Evolutionary conservation across 2,113 vertebrate genomes (phyloP).

Genomic region (Leucosticte australis): DNA sequence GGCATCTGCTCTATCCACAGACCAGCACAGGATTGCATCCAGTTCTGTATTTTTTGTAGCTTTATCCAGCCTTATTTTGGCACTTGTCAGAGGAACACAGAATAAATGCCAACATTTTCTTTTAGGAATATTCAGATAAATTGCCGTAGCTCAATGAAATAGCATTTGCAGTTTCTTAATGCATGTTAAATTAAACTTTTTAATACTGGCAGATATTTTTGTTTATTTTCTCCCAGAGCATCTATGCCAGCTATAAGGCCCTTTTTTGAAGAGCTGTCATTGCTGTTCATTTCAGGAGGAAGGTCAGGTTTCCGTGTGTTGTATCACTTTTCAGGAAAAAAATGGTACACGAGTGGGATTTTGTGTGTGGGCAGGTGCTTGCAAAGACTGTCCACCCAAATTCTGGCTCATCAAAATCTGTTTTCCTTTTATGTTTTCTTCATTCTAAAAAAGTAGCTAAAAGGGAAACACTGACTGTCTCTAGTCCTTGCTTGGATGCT

Average conservation of each 20-base stretch:
- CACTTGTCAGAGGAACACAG: background rate
- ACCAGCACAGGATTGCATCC: background rate
- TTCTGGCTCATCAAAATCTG: background rate
- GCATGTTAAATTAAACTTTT: background rate
- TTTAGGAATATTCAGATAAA: conserved; percentile 4
- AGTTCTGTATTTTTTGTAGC: conserved; percentile 28
- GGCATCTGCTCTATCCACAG: conserved; percentile 43
- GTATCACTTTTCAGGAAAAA: background rate
- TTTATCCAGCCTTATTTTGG: conserved; percentile 23
- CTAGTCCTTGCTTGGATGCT: background rate
- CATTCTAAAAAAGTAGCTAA: background rate
- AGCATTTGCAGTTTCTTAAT: background rate
- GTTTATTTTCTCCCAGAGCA: background rate
- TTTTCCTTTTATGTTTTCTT: background rate
- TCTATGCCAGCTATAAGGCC: background rate
- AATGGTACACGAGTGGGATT: background rate
- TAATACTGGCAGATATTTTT: background rate
- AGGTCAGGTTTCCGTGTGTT: background rate
- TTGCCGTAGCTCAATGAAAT: background rate
- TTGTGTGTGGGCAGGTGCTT: background rate
- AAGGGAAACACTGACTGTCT: background rate
- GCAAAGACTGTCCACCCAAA: background rate
- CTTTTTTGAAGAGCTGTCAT: background rate
- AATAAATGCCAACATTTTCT: conserved; percentile 1
- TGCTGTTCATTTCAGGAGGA: background rate